These are phyloP conservation scores for Euura lappo DNA, from an alignment of 1,140 invertebrate genomes.

Conservation along the genomic window DNA sequence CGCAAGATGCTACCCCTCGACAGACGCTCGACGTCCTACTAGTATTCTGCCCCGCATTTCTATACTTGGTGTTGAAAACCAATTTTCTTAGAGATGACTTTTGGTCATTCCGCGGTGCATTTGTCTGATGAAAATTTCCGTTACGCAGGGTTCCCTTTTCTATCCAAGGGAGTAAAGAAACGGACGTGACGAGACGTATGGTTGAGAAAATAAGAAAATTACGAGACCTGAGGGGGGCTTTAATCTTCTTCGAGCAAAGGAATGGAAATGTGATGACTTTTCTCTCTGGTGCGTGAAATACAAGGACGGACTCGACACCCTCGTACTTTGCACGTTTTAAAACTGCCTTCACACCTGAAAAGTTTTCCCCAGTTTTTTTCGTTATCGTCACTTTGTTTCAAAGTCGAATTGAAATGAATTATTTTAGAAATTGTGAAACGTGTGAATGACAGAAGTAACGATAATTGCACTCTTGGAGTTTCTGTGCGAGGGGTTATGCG, in stretches of 20 bases:
- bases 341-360: background rate
- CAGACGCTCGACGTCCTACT: constrained; percentile 1
- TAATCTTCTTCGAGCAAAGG: background rate
- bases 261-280: background rate
- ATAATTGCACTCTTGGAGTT: too few relatives aligned
- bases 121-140: too few relatives aligned
- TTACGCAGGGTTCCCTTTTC: too few relatives aligned
- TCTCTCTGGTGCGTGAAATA: background rate
- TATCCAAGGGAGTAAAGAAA: too few relatives aligned
- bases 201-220: background rate
- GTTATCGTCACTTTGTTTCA: background rate
- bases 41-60: background rate
- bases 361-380: background rate
- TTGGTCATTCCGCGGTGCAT: too few relatives aligned
- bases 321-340: too few relatives aligned
- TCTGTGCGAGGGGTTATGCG: background rate
- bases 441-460: too few relatives aligned
- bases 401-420: constrained; percentile 13
- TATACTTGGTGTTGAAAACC: too few relatives aligned
- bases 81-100: too few relatives aligned
- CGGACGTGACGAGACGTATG: too few relatives aligned
- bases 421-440: background rate
- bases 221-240: background rate
- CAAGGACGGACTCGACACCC: background rate
- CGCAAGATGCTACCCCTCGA: constrained; percentile 48